phyloP scores from a whole-genome alignment of 2,888 invertebrate genomes.

The Mythimna lalbum region DNA sequence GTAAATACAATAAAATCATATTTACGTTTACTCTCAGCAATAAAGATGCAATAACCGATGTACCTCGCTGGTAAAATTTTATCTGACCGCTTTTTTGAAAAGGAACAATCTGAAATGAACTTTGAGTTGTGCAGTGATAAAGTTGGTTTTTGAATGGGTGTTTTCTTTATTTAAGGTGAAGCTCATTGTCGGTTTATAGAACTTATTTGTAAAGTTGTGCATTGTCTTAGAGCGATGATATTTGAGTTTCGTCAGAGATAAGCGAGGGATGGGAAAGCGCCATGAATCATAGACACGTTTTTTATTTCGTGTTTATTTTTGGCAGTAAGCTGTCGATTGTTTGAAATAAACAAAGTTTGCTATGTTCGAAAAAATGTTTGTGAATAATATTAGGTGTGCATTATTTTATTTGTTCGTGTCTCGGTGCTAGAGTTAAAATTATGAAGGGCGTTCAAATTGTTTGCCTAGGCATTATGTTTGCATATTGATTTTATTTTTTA shows the following conservation, averaged over 20 bases:
- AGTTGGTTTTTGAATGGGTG: slow-evolving; percentile 61
- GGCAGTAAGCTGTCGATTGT: slow-evolving; percentile 77
- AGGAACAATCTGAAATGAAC: slow-evolving; percentile 44
- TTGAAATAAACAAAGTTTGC: slow-evolving; percentile 61
- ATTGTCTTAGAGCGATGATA: slow-evolving; percentile 82
- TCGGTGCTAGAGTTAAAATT: slow-evolving; percentile 21
- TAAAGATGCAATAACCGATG: slow-evolving; percentile 86
- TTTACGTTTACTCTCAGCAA: slow-evolving; percentile 86
- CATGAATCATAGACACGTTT: slow-evolving; percentile 69
- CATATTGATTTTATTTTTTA: background rate
- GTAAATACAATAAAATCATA: slow-evolving; percentile 89
- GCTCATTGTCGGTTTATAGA: slow-evolving; percentile 76
- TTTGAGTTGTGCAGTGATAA: slow-evolving; percentile 45
- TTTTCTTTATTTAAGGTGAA: slow-evolving; percentile 59
- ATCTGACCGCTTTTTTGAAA: slow-evolving; percentile 70
- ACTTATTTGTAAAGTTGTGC: slow-evolving; percentile 85
- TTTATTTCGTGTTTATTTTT: slow-evolving; percentile 78
- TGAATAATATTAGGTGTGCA: slow-evolving; percentile 48
- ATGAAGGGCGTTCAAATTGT: background rate
- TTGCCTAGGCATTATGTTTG: background rate
- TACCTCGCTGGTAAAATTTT: slow-evolving; percentile 81
- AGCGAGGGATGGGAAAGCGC: slow-evolving; percentile 78
- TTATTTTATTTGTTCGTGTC: slow-evolving; percentile 64
- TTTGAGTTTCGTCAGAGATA: slow-evolving; percentile 85
- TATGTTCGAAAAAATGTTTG: slow-evolving; percentile 62